phyloP scores from a whole-genome alignment of 2,113 vertebrate genomes.

The Meles meles region DNA sequence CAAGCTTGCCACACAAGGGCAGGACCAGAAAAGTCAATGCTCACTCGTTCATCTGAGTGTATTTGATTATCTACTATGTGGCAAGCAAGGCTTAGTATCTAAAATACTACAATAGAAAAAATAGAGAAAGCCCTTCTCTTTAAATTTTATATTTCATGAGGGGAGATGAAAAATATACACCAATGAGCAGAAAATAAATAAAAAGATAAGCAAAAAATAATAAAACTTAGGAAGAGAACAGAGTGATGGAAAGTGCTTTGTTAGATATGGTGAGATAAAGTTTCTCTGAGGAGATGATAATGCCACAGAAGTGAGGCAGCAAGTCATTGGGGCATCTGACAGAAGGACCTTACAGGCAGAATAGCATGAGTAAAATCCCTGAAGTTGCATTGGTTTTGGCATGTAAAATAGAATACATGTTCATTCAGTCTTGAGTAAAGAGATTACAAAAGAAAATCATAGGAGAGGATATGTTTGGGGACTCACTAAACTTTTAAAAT shows the following conservation, averaged over 20 bases:
- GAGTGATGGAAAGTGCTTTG: background rate
- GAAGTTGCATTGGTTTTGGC: background rate
- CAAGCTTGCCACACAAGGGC: background rate
- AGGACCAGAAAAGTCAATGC: background rate
- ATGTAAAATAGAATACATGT: background rate
- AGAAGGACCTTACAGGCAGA: background rate
- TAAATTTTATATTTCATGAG: background rate
- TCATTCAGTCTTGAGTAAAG: background rate
- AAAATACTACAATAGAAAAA: background rate
- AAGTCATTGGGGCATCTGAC: background rate
- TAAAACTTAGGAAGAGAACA: background rate
- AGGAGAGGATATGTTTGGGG: background rate
- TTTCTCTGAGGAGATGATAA: background rate
- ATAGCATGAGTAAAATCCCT: background rate
- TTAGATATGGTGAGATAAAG: background rate
- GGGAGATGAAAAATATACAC: background rate
- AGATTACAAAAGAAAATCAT: background rate
- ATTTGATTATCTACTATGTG: background rate
- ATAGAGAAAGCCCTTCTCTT: background rate
- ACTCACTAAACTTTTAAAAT: background rate
- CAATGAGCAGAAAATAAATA: background rate
- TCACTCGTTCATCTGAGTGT: background rate
- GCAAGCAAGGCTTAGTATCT: background rate
- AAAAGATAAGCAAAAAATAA: background rate
- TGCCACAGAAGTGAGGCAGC: background rate